Evolutionary conservation across 2,113 vertebrate genomes (phyloP), one percentile per base, ranked within the genome.

Genomic region (Pelusios castaneus): DNA sequence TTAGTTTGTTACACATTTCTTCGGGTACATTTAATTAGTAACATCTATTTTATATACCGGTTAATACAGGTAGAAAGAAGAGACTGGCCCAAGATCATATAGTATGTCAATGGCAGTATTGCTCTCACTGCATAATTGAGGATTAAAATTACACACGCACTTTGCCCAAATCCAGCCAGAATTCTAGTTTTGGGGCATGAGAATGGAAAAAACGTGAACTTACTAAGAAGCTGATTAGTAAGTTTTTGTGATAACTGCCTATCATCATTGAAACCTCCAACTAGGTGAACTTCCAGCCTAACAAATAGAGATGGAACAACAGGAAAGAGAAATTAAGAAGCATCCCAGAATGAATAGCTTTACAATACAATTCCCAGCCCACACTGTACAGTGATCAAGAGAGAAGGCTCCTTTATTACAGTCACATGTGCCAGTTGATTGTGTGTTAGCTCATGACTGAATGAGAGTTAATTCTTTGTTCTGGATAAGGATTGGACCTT

Each of bases 211-310:
- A 87, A 90, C 0, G 4, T 85, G 82, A 91, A 97, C 97, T 95
- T 98, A 99, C 99, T 98, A 93, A 99, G 97, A 91, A 99, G 98
- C 93, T 98, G 98, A 97, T 98, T 97, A 97, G 99, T 99, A 89
- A 99, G 99, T 92, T 98, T 98, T 94, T 99, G 99, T 88, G 99
- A 99, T 88, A 98, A 98, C 91, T 98, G 98, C 91, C 98, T 97
- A 41, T 99, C 98, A n/a, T 99, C 99, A 89, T 98, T 98, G 97
- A 99, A 99, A 94, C 99, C 99, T 85, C 99, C 99, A n/a, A 99
- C 98, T 31, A 99, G 98, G 97, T 99, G 99, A 75, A 99, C 97
- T 97, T 99, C 99, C 95, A 99, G 97, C 97, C 99, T 99, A 97
- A 96, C 92, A 95, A 70, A 70, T 22, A 70, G 94, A 96, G 92